Percentiles rank a stretch among this genome's conserved stretches.
These are phyloP conservation scores for Cryptus armator DNA, from an alignment of 2,888 invertebrate species.

Conservation along the genomic window DNA sequence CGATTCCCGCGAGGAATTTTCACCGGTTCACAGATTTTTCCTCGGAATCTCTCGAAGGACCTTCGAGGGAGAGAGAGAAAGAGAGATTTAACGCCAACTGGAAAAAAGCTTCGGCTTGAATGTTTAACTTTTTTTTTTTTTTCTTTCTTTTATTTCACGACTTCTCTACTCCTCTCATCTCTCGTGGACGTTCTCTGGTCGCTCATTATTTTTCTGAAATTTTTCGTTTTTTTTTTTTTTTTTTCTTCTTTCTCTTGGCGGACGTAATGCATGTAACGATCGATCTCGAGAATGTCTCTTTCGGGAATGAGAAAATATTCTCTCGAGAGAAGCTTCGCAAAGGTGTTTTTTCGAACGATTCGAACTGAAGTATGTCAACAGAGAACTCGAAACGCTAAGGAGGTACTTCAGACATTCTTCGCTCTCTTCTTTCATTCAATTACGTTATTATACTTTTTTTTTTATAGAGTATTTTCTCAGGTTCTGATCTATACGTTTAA, in stretches of 20 bases:
- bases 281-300: slow-evolving; percentile 8
- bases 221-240: background rate
- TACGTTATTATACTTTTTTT: background rate
- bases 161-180: slow-evolving; percentile 8
- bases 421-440: background rate
- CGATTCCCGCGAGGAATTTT: slow-evolving; percentile 66
- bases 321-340: background rate
- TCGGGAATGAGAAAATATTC: slow-evolving; percentile 5
- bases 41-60: slow-evolving; percentile 31
- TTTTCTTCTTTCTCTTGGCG: slow-evolving; percentile 1
- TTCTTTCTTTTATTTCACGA: slow-evolving; percentile 17
- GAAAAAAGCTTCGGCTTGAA: slow-evolving; percentile 5
- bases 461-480: slow-evolving; percentile 1
- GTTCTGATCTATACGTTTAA: background rate
- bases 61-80: slow-evolving; percentile 2
- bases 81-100: slow-evolving; percentile 43
- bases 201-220: slow-evolving; percentile 53
- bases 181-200: background rate
- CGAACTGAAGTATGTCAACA: background rate
- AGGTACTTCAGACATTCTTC: slow-evolving; percentile 1
- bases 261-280: slow-evolving; percentile 39
- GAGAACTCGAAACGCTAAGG: background rate
- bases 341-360: slow-evolving; percentile 34
- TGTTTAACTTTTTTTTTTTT: slow-evolving; percentile 1
- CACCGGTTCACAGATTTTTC: slow-evolving; percentile 58